Base-by-base conservation (phyloP, 1,140 invertebrate species). In the Rhopalosiphum padi region DNA sequence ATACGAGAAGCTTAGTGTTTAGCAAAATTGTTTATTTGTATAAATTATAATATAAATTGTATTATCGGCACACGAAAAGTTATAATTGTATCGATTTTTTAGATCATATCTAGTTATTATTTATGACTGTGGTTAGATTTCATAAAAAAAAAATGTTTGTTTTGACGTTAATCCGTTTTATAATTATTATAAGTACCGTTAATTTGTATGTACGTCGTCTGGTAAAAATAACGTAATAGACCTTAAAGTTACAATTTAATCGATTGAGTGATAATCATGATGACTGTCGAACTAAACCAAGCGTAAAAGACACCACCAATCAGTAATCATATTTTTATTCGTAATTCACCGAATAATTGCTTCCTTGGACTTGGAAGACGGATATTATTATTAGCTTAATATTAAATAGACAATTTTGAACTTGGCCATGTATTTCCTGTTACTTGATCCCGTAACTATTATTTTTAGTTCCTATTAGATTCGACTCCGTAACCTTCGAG, bases 391-490 rank as follows among this genome's bases (percentile, higher is more conserved):
- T 88, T 41, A 37, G n/a, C 18, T 48, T 18, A 23, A 88, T 88
- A n/a, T 51, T 51, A 51, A 88, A 35, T 53, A 55, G 35, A 41
- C 53, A 41, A 60, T 90, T 55, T 60, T 90, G 88, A 90, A 90
- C 88, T 90, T 90, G 88, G 88, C 35, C 35, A 53, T 55, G 35
- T 55, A 90, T 41, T 90, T 90, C 88, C 88, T 90, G 88, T 55
- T 30, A 60, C 25, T 60, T 11, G 51, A 90, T 90, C 88, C 88
- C 88, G 88, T 90, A 90, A 90, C 51, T 9, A 60, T 60, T 55
- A 55, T 90, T 60, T 55, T 60, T 30, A 55, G 88, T 90, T 90
- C 88, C 88, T 90, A 41, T 41, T 41, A 60, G 51, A 37, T 43
- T 90, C 18, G 22, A 55, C 48, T 37, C 11, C 4, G 37, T 90